Evolutionary conservation across 2,113 vertebrate genomes (phyloP).

Genomic region (Cyanoderma ruficeps): DNA sequence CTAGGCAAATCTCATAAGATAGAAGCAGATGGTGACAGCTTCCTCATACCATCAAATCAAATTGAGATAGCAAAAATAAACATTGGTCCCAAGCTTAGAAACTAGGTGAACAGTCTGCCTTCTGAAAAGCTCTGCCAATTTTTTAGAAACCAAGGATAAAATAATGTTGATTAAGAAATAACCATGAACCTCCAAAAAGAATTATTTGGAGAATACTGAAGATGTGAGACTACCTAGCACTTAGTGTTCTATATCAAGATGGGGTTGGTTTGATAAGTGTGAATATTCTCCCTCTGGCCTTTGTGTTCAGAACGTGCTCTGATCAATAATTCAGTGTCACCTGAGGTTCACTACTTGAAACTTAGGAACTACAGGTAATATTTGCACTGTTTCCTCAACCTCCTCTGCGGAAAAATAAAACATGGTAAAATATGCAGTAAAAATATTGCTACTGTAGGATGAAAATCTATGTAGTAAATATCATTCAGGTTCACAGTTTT

Average conservation of each 20-base stretch:
- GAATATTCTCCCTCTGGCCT: neutral
- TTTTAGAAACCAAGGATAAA: neutral
- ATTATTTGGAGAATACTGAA: neutral
- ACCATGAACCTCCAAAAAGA: neutral
- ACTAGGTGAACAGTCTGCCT: constrained; percentile 15
- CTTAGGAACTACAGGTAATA: neutral
- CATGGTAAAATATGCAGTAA: neutral
- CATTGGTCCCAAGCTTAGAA: neutral
- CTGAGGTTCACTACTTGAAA: constrained; percentile 17
- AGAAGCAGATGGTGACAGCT: constrained; percentile 49
- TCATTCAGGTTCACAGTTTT: neutral
- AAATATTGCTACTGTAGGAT: neutral
- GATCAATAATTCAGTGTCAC: neutral
- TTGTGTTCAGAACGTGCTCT: neutral
- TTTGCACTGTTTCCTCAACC: neutral
- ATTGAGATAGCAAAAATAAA: constrained; percentile 54
- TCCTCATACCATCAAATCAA: constrained; percentile 26
- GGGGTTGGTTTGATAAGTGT: neutral
- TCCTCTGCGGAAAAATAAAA: neutral
- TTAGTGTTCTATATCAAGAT: neutral
- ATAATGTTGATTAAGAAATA: constrained; percentile 24
- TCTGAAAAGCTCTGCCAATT: neutral
- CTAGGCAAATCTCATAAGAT: constrained; percentile 26
- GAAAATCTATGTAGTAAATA: neutral
- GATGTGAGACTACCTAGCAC: neutral